Base-by-base conservation (phyloP, 2,888 invertebrate species). In the Chelonus formosanus region DNA sequence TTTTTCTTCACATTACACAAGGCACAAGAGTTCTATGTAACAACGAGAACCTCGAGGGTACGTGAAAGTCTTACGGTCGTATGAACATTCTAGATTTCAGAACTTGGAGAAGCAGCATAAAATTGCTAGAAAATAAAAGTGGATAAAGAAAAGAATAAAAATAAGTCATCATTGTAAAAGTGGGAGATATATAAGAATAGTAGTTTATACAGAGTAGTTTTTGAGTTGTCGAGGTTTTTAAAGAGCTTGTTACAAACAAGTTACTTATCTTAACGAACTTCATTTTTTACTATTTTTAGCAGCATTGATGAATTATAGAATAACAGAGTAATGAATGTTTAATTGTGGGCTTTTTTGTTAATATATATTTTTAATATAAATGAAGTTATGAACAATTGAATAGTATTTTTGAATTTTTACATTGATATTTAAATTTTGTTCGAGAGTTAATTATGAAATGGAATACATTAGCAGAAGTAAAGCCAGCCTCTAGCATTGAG, bases 161-260 rank as follows among this genome's bases (percentile, higher is more conserved):
- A 36, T 58, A 34, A 62, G 48, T 36, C 53, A 52, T 6, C 32
- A 62, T 43, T 56, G 50, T 61, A 55, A 50, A 48, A 59, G 45
- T 50, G 45, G 61, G 66, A 65, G 63, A 35, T 65, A 69, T 62
- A 65, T 62, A 65, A 65, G 58, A 50, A 60, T 56, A 61, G 45
- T 57, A 64, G 67, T 65, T 65, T 63, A 47, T 44, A 40, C 47
- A 10, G 36, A 59, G 44, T 53, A 52, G 58, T 20, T 59, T 71
- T 70, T 60, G 67, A 70, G 67, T 73, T 73, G 68, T 74, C 71
- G 67, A 74, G 74, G 71, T 74, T 73, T 71, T 68, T 63, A 56
- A 71, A 75, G 74, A 74, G 69, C 67, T 63, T 59, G 63, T 70
- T 61, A 67, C 72, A 75, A 76, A 75, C 75, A 75, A 77, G 73